Evolutionary conservation across 2,888 invertebrate genomes (phyloP).

Genomic region (Eupsilia transversa): DNA sequence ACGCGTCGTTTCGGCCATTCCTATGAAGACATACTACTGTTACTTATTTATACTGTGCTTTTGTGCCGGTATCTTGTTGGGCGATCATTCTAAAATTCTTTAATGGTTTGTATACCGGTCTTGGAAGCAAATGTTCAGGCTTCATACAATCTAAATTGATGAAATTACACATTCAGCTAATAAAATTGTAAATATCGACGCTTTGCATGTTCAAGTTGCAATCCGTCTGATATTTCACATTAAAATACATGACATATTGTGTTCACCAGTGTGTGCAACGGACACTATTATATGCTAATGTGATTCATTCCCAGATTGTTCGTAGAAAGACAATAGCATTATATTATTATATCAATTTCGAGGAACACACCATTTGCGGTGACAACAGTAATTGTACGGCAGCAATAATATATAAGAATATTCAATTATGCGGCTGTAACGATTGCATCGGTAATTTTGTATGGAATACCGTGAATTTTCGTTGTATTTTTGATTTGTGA

Average conservation of each 20-base stretch:
- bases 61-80: neutral
- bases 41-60: too few relatives aligned
- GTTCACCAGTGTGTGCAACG: constrained; percentile 38
- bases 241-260: constrained; percentile 56
- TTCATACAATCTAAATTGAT: constrained; percentile 2
- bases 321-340: constrained; percentile 43
- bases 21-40: too few relatives aligned
- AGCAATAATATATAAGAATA: constrained; percentile 32
- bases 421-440: constrained; percentile 27
- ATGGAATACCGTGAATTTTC: constrained; percentile 26
- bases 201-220: constrained; percentile 46
- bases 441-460: constrained; percentile 23
- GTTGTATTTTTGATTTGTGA: constrained; percentile 35
- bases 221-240: constrained; percentile 46
- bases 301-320: constrained; percentile 53
- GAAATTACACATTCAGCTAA: constrained; percentile 30
- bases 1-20: too few relatives aligned
- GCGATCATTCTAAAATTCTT: constrained; percentile 23
- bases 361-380: constrained; percentile 23
- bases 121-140: neutral
- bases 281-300: constrained; percentile 53
- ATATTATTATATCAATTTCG: constrained; percentile 30
- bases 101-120: neutral
- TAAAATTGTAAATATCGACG: constrained; percentile 16
- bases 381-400: constrained; percentile 41